Evolutionary conservation across 1,140 invertebrate genomes (phyloP), one percentile per base, ranked within the genome.

Genomic region (Mamestra configurata): DNA sequence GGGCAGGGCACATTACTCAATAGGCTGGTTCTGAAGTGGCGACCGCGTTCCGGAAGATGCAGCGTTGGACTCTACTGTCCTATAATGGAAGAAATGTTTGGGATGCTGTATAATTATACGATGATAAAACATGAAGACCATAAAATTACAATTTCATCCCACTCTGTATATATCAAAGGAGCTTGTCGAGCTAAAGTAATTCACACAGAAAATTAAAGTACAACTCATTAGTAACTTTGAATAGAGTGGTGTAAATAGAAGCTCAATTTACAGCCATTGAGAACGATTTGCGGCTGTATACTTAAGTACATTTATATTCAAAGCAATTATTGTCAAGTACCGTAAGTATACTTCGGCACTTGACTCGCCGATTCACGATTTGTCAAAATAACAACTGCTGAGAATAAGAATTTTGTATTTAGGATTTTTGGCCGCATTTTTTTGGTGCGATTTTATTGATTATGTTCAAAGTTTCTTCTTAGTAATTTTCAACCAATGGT

Each of bases 251-350:
- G 27, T 37, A 22, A 24, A n/a, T 70, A 27, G 3, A 8, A 53
- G 15, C 4, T 27, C 13, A 53, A 71, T 71, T 51, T 71, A 8
- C 15, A 31, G 5, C 11, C 18, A 49, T 18, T 53, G 7, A n/a
- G 15, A 13, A 27, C 15, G 13, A 24, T 51, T 71, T 51, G 46
- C 7, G 46, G 46, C 24, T 31, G n/a, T 27, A 15, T n/a, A 8
- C 5, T 31, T 70, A 15, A 59, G 24, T 59, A n/a, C 46, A 20
- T 18, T 22, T 27, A 51, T 20, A 31, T 66, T 66, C 15, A 5
- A 43, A 51, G 46, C 68, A 71, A 71, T 71, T 71, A 71, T 71
- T 51, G 7, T 18, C 11, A 51, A 71, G 68, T 8, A 49, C 22
- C 27, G n/a, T 51, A n/a, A 51, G 11, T 71, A 18, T 2, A 20